Evolutionary conservation across 2,888 invertebrate species (phyloP).

Genomic region (Erebia palarica): DNA sequence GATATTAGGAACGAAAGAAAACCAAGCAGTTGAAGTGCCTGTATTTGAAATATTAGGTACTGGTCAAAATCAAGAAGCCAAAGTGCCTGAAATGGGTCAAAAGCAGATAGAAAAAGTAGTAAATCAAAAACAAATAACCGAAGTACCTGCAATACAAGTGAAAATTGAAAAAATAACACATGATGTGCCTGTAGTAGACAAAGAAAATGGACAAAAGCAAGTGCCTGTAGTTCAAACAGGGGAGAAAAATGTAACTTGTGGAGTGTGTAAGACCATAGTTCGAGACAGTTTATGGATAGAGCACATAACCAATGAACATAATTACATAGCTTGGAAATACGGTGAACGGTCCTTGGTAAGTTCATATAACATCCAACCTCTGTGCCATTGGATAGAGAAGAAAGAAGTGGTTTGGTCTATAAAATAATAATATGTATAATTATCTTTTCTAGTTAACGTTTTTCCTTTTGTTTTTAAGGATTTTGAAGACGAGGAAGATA

Average conservation of each 20-base stretch:
- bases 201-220: neutral
- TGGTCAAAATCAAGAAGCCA: neutral
- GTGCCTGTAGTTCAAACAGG: neutral
- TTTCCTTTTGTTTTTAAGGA: slow-evolving; percentile 38
- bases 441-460: neutral
- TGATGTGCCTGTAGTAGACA: neutral
- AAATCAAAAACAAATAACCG: neutral
- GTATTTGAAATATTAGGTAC: neutral
- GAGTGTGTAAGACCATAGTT: slow-evolving; percentile 39
- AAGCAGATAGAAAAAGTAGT: neutral
- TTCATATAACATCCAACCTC: slow-evolving; percentile 13
- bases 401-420: neutral
- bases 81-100: neutral
- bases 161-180: neutral
- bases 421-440: neutral
- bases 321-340: slow-evolving; percentile 54
- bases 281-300: slow-evolving; percentile 45
- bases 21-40: neutral
- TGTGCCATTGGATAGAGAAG: neutral
- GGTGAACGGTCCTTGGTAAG: slow-evolving; percentile 49
- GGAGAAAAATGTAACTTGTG: slow-evolving; percentile 37
- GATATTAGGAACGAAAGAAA: neutral
- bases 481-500: slow-evolving; percentile 42
- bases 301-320: slow-evolving; percentile 51
- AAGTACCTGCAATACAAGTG: neutral